A percentile compares a stretch with the other conserved stretches of the same genome.
These are phyloP conservation scores for Xerus rutilus DNA, from an alignment of 2,797 vertebrate genomes.

Conservation along the genomic window DNA sequence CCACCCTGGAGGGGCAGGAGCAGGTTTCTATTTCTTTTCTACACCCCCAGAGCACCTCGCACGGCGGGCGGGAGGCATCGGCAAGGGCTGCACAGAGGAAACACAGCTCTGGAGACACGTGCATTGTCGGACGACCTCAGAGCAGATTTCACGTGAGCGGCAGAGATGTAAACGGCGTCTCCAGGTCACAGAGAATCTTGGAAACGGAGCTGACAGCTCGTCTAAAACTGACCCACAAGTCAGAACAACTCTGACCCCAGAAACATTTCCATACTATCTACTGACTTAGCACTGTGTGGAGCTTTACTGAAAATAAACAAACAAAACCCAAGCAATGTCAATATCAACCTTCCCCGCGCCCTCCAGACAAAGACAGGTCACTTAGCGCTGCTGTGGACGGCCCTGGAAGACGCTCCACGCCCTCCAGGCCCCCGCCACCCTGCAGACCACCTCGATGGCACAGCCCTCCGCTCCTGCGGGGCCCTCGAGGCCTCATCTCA, in stretches of 20 bases:
- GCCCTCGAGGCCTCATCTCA: not conserved
- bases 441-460: not conserved
- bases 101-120: slow-evolving; percentile 1
- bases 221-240: slow-evolving; percentile 43
- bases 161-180: not conserved
- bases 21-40: slow-evolving; percentile 3
- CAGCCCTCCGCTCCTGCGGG: not conserved
- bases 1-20: not conserved
- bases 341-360: not conserved
- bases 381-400: not conserved
- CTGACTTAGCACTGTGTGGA: not conserved
- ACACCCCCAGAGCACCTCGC: not conserved
- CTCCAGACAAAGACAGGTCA: not conserved
- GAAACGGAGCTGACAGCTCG: not conserved
- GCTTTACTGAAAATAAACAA: not conserved
- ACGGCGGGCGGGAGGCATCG: not conserved
- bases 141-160: not conserved
- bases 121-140: not conserved
- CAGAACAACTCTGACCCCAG: slow-evolving; percentile 53
- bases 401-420: not conserved
- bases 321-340: not conserved
- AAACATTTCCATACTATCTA: slow-evolving; percentile 45
- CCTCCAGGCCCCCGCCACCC: not conserved
- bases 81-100: slow-evolving; percentile 12
- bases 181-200: slow-evolving; percentile 16